Evolutionary conservation across 2,797 vertebrate species (phyloP), one percentile per base, ranked within the genome.

Genomic region (Pseudochirops cupreus): DNA sequence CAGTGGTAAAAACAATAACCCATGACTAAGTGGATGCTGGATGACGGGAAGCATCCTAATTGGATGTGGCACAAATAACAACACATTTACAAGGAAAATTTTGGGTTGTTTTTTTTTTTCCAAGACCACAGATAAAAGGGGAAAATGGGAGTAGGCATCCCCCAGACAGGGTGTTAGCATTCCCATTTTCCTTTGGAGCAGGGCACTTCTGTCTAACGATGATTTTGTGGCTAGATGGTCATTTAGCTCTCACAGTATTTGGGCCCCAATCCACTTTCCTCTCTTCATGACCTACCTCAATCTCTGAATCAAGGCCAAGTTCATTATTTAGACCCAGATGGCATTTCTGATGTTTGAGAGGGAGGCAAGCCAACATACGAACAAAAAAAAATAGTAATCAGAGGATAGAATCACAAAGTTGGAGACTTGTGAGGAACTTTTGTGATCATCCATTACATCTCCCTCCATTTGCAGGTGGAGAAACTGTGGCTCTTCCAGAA

Each of bases 1-100:
- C 98, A 98, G 98, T 98, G 98, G 98, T 98, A 98, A 98, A 98
- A 98, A 98, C 97, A 98, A 98, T 98, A 98, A 82, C 92, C 96
- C 96, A 98, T 98, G 97, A 98, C 98, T 98, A 98, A 98, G 98
- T 96, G 97, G 94, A 97, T 97, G 96, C 96, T 98, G 97, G 98
- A 97, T 98, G 97, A 98, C 97, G 97, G 96, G 97, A 98, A 96
- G 98, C 97, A 97, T 93, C 98, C 97, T 95, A 97, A 98, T 98
- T 94, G 97, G 96, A 97, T 96, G 94, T 97, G 97, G 97, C 95
- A 98, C 67, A 96, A 97, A 59, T 52, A 97, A 95, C 95, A 97
- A 97, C 95, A 97, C 95, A 95, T 95, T 91, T 91, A 90, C 94
- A 96, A 96, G 21, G n/a, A 95, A 93, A 31, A 28, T 4, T 92